Base-by-base conservation (phyloP, 2,113 vertebrate species). In the Archilochus colubris region DNA sequence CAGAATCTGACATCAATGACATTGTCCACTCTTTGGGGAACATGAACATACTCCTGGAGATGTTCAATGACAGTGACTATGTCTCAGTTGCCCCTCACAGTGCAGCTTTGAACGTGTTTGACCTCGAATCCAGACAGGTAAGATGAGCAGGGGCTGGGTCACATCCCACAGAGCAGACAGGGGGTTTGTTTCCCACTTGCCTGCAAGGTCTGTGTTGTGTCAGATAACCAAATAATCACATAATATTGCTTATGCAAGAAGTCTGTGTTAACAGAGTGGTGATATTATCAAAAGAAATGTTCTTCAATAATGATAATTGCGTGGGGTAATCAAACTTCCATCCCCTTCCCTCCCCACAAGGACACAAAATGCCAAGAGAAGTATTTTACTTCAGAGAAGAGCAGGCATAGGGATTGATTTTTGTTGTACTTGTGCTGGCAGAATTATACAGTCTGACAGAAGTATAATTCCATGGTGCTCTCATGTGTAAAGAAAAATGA, bases 31-130 rank as follows among this genome's bases (percentile, higher is more conserved):
- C 98, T 96, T 97, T 99, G 54, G 97, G 98, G 75, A 96, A 96
- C 82, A 98, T 98, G 97, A 97, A 98, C 93, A 96, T 99, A 72
- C 97, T 98, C 50, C 96, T 98, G 94, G 98, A 99, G 13, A 88
- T 99, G 97, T 98, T 98, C 98, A 99, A 97, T 53, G 98, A 98
- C 70, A 97, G 84, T 1, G 98, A 99, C 46, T 99, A 99, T 58
- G 97, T 99, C 77, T 97, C 98, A 0, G 98, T 95, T 11, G 98
- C 99, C 2, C 99, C 99, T 8, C 99, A 99, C 90, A 99, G 98
- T 13, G 99, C 99, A 6, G 99, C 98, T 91, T 96, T 99, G 78
- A 99, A 98, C 9, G 98, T 99, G 12, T 97, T 98, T 30, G 81
- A 50, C 62, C 89, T 84, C 0, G 91, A 96, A 30, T 97, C 98